Evolutionary conservation across 2,797 vertebrate species (phyloP), one percentile per base, ranked within the genome.

Genomic region (Melanotaenia maccullochi): DNA sequence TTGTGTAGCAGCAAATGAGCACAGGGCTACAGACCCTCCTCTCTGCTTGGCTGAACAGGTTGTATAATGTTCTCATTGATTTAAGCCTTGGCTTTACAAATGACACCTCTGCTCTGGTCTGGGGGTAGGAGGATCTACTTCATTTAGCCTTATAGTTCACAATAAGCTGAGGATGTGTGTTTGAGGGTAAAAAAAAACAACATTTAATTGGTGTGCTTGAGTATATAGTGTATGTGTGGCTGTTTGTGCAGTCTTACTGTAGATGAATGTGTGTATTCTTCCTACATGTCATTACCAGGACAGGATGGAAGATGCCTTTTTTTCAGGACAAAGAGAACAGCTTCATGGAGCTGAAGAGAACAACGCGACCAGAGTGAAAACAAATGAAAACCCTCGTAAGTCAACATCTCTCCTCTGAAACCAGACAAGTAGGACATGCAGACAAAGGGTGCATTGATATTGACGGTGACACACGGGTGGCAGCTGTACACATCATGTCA

Each of bases 401-500:
- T 89, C 85, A 84, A 84, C 87, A 79, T 75, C 78, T 58, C 70
- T 58, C 55, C 74, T 68, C 70, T 35, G 25, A 28, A 82, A 75
- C 35, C 8, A 61, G 84, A 87, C 90, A 79, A 78, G 30, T 47
- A 71, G 87, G 76, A 86, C 82, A 35, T 0, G 61, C 64, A 83
- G 81, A 92, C 89, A 91, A 91, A 91, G 77, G 71, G 33, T 1
- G 55, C 82, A 83, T 84, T 90, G 89, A 90, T 83, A 76, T 32
- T 32, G 30, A 69, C 67, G 1, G 80, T 85, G 89, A 87, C 87
- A 89, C 85, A 65, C 75, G 84, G 85, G 73, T 81, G 88, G 85
- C 88, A 87, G 90, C 85, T 90, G 88, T 81, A 78, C 83, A 85
- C 88, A 82, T 85, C 76, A 65, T 87, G 85, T 75, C 80, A 82